These are phyloP conservation scores for Nephrocerus scutellatus DNA, from an alignment of 2,888 invertebrate species.

Conservation along the genomic window DNA sequence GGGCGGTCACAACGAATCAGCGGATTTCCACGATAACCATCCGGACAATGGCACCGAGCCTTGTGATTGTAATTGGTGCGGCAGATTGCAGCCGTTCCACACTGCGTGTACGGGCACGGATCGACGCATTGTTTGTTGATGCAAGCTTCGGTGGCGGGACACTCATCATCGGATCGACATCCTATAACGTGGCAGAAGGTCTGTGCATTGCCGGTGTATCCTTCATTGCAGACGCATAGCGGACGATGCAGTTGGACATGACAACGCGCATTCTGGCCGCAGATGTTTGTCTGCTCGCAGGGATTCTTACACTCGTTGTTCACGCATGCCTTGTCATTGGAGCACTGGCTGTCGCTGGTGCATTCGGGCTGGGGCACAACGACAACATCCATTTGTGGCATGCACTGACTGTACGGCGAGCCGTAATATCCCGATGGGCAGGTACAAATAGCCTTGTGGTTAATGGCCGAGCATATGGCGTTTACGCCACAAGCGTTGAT, in stretches of 20 bases:
- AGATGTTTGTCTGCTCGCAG: conserved; percentile 61
- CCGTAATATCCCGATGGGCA: conserved; percentile 75
- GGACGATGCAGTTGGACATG: conserved; percentile 72
- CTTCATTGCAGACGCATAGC: conserved; percentile 70
- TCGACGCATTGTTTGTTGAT: conserved; percentile 73
- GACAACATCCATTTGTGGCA: conserved; percentile 46
- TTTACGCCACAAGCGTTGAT: conserved; percentile 75
- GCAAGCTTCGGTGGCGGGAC: conserved; percentile 73
- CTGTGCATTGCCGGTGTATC: conserved; percentile 78
- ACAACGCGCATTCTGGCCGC: conserved; percentile 73
- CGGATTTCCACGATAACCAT: conserved; percentile 72
- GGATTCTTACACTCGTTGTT: conserved; percentile 68
- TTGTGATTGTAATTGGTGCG: conserved; percentile 67
- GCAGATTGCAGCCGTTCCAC: conserved; percentile 74
- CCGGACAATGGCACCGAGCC: conserved; percentile 70
- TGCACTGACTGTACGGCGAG: conserved; percentile 68
- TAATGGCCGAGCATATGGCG: conserved; percentile 69
- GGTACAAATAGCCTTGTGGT: conserved; percentile 76
- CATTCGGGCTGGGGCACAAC: conserved; percentile 67
- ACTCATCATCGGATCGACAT: conserved; percentile 78
- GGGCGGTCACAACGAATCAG: conserved; percentile 68
- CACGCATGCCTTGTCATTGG: conserved; percentile 75
- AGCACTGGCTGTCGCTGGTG: conserved; percentile 66
- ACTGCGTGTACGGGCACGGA: conserved; percentile 71
- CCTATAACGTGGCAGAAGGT: conserved; percentile 72